Percentiles rank a stretch among this genome's conserved stretches.
Evolutionary conservation across 2,113 vertebrate species (phyloP).

Genomic region (Peromyscus maniculatus): DNA sequence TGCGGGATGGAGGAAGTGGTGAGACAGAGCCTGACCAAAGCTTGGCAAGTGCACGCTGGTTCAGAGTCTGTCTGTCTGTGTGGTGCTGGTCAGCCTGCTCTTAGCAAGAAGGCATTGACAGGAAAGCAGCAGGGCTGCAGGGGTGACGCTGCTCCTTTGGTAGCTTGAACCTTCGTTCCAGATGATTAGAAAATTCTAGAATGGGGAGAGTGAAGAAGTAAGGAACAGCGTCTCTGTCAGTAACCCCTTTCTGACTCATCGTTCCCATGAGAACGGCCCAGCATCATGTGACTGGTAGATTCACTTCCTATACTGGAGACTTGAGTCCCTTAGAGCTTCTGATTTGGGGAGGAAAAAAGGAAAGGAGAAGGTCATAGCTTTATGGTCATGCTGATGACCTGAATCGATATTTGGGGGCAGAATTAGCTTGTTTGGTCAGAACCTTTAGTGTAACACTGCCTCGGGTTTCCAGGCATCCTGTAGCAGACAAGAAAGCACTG

Average conservation of each 20-base stretch:
- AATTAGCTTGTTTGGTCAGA: constrained; percentile 38
- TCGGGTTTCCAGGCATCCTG: background rate
- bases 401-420: constrained; percentile 24
- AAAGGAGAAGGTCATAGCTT: constrained; percentile 7
- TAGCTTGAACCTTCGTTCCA: constrained; percentile 44
- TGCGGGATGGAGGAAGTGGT: constrained; percentile 37
- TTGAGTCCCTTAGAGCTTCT: constrained; percentile 31
- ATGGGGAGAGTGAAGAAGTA: background rate
- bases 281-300: background rate
- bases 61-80: background rate
- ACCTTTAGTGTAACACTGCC: background rate
- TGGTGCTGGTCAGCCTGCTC: background rate
- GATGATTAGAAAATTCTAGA: constrained; percentile 54
- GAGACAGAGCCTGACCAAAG: background rate
- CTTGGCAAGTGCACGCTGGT: background rate
- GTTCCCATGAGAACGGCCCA: constrained; percentile 31
- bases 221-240: background rate
- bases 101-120: background rate
- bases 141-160: background rate
- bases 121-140: background rate
- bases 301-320: constrained; percentile 54
- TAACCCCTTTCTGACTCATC: constrained; percentile 36
- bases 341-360: constrained; percentile 33
- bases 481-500: background rate
- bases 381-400: background rate